Base-by-base conservation (phyloP, 2,113 vertebrate genomes). In the Callopanchax toddi region DNA sequence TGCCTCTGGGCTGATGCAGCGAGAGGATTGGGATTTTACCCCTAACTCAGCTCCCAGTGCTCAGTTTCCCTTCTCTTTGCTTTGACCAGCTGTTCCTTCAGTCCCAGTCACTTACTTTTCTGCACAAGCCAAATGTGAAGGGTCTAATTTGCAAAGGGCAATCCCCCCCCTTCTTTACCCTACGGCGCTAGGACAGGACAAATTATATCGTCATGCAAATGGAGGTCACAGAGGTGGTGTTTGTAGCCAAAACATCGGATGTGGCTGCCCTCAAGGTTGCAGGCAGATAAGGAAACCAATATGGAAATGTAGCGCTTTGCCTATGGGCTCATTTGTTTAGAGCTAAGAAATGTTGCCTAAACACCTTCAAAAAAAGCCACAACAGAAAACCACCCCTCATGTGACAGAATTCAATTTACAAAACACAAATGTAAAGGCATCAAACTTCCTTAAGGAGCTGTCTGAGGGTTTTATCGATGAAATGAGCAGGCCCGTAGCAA, bases 251-350 rank as follows among this genome's bases (percentile, higher is more conserved):
- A 82, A 71, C 76, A 63, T 49, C 52, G 46, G 74, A 73, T 50
- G 61, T 12, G 58, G 78, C 50, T 68, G 57, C 26, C 66, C 69
- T 75, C 60, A 70, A 71, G 62, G 67, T 53, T 50, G 18, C 22
- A 5, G 50, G 68, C 18, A 54, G 43, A 63, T 61, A 76, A 82
- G 86, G 83, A 87, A 86, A 74, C 73, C 87, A 83, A 85, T 73
- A 89, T 86, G 85, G 67, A 89, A 90, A 90, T 85, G 60, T 5
- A 2, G 2, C 34, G 4, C 49, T 87, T 85, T 87, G 74, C 78
- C 73, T 84, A 25, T 2, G 21, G 69, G 61, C 71, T 78, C 25
- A 79, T 88, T 89, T 90, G 79, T 74, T 75, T 82, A 2, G 52
- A 39, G 57, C 21, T 50, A 22, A 49, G 37, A 74, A 59, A 71